Conservation (phyloP, 2,888 invertebrate genomes). For the Drosophila pseudotakahashii region DNA sequence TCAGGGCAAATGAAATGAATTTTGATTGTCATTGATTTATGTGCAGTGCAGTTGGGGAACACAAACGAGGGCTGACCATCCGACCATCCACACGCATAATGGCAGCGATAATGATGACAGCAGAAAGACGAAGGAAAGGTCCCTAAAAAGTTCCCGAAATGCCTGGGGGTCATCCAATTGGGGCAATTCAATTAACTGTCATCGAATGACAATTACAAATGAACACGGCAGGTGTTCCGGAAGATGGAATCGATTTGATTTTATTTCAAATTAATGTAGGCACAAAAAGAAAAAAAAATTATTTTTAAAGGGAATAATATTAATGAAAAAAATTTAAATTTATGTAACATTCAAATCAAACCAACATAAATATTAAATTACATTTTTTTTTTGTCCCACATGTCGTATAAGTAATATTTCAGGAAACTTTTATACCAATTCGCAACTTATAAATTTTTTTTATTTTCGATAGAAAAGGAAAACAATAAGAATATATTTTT, state of each 20-base stretch:
- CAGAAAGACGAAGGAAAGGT: slow-evolving; percentile 20
- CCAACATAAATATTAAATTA: no score
- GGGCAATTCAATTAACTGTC: slow-evolving; percentile 50
- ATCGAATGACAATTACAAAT: slow-evolving; percentile 50
- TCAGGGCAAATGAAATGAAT: slow-evolving; percentile 75
- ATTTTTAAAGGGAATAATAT: neutral
- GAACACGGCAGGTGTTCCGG: slow-evolving; percentile 27
- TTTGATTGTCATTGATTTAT: slow-evolving; percentile 80
- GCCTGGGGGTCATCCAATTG: slow-evolving; percentile 6
- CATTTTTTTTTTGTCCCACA: no score
- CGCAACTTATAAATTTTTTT: no score
- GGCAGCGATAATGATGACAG: slow-evolving; percentile 67
- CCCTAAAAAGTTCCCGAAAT: slow-evolving; percentile 6
- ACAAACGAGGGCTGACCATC: slow-evolving; percentile 18
- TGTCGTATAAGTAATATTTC: no score
- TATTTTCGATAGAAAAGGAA: no score
- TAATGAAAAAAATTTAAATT: no score
- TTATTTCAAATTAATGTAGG: neutral
- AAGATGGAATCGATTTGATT: slow-evolving; percentile 17
- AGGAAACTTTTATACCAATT: no score
- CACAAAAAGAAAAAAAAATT: neutral
- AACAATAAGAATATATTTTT: no score
- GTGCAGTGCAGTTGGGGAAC: slow-evolving; percentile 62
- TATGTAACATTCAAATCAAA: no score
- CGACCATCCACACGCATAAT: slow-evolving; percentile 60